phyloP scores from a whole-genome alignment of 2,113 vertebrate species.

The Peromyscus polionotus region DNA sequence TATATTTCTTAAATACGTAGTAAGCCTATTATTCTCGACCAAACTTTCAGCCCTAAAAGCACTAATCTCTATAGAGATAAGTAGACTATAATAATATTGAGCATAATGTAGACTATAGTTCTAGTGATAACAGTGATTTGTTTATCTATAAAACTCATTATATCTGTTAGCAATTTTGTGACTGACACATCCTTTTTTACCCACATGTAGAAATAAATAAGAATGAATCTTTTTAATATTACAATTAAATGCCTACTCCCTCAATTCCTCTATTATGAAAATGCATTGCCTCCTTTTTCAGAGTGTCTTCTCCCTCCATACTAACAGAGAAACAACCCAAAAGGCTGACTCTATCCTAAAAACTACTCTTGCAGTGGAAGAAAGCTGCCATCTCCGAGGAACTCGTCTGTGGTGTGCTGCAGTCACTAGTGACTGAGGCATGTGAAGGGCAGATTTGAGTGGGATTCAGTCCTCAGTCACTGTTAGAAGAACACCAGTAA shows the following conservation, averaged over 20 bases:
- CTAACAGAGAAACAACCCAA: not conserved
- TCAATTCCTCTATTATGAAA: not conserved
- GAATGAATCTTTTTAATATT: not conserved
- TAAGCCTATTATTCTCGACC: not conserved
- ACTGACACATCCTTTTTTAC: not conserved
- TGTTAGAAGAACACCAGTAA: not conserved
- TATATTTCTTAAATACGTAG: no score
- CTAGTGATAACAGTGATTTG: not conserved
- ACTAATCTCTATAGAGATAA: not conserved
- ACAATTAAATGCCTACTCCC: not conserved
- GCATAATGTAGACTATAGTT: not conserved
- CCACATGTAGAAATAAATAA: not conserved
- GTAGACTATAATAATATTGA: not conserved
- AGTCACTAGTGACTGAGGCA: not conserved
- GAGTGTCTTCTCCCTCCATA: not conserved
- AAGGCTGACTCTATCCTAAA: not conserved
- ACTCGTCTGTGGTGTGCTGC: no score
- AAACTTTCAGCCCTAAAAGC: not conserved
- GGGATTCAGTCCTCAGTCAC: not conserved
- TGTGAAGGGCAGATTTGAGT: not conserved
- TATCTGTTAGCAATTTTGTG: not conserved
- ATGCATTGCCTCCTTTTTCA: not conserved
- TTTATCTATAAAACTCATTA: not conserved
- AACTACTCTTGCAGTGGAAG: not conserved
- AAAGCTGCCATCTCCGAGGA: not conserved